Percentiles rank a stretch among this genome's conserved stretches.
These are phyloP conservation scores for Tetheella fluctuosa DNA, from an alignment of 2,888 invertebrate genomes.

Conservation along the genomic window DNA sequence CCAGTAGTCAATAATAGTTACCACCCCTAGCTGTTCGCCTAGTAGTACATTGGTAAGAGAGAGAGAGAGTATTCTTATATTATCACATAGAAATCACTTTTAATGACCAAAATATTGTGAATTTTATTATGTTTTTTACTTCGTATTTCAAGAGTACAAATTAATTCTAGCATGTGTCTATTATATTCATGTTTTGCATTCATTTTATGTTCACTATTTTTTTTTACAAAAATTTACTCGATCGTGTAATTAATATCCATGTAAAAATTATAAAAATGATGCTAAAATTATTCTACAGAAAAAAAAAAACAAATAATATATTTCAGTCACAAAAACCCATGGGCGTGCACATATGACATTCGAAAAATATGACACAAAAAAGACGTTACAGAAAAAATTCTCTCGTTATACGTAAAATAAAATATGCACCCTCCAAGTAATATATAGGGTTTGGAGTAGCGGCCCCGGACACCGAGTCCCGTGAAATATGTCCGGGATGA, in stretches of 20 bases:
- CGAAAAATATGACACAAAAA: slow-evolving; percentile 38
- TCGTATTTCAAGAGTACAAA: too few species aligned
- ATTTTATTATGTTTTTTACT: too few species aligned
- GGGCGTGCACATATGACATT: slow-evolving; percentile 35
- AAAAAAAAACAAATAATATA: neutral
- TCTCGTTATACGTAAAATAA: slow-evolving; percentile 43
- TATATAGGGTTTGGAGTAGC: slow-evolving; percentile 37
- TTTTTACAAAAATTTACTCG: too few species aligned
- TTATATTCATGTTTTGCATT: too few species aligned
- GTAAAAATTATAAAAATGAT: too few species aligned
- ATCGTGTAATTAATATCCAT: too few species aligned
- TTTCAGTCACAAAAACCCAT: slow-evolving; percentile 19
- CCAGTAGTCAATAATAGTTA: neutral
- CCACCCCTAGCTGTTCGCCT: neutral
- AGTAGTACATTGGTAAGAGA: neutral
- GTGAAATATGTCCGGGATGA: slow-evolving; percentile 36
- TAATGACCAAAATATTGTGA: too few species aligned
- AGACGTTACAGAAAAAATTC: slow-evolving; percentile 29
- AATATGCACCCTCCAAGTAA: slow-evolving; percentile 48
- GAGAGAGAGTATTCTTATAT: too few species aligned
- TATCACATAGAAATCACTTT: too few species aligned
- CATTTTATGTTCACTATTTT: too few species aligned
- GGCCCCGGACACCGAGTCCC: slow-evolving; percentile 25
- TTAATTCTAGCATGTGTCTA: too few species aligned
- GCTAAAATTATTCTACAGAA: too few species aligned